Evolutionary conservation across 2,113 vertebrate genomes (phyloP).

Genomic region (Chauna torquata): DNA sequence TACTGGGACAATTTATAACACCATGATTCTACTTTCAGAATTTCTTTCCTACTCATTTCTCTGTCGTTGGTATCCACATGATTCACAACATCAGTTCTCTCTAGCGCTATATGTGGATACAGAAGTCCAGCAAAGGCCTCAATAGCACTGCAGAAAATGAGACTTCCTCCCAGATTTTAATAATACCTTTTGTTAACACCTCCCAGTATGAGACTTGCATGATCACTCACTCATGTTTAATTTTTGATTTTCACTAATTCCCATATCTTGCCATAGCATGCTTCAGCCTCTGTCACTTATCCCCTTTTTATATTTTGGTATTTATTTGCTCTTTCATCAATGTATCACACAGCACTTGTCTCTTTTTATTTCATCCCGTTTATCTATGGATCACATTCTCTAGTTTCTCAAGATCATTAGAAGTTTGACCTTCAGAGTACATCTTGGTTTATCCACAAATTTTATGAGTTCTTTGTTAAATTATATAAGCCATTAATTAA

Average conservation of each 20-base stretch:
- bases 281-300: not conserved
- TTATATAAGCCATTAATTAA: not conserved
- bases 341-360: not conserved
- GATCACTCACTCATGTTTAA: not conserved
- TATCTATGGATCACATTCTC: not conserved
- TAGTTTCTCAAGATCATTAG: not conserved
- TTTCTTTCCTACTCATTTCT: not conserved
- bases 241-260: slow-evolving; percentile 28
- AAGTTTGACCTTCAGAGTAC: not conserved
- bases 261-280: not conserved
- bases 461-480: not conserved
- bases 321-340: not conserved
- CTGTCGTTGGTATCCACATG: not conserved
- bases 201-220: not conserved
- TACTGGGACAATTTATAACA: not conserved
- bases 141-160: not conserved
- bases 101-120: not conserved
- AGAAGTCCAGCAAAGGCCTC: not conserved
- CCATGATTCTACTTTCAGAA: not conserved
- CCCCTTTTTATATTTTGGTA: not conserved
- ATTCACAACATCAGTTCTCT: not conserved
- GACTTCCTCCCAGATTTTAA: not conserved
- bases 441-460: not conserved
- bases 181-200: slow-evolving; percentile 5
- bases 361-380: not conserved